Evolutionary conservation across 2,797 vertebrate species (phyloP), one percentile per base, ranked within the genome.

Genomic region (Perodicticus potto): DNA sequence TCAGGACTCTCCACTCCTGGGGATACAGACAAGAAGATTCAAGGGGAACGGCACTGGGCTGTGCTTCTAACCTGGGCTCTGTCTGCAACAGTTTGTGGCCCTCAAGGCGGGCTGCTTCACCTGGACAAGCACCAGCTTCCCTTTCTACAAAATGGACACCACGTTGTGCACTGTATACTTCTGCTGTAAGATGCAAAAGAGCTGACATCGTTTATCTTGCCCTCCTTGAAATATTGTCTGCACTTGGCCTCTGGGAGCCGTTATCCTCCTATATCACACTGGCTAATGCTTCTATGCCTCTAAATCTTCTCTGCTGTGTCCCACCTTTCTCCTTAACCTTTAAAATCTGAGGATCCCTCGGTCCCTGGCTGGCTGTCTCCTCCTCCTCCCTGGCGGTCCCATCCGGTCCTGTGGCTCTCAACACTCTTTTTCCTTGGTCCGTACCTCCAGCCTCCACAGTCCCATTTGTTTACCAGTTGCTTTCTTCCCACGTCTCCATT

Each of bases 271-370:
- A 4, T 32, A 37, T 92, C 43, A 73, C 29, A 73, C 29, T 32
- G 19, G 9, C 34, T 80, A 3, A 34, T 86, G 12, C 81, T 90
- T 94, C 34, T 94, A 34, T 86, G 12, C 81, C 87, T 94, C 34
- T 94, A 84, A 94, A 89, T 91, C 88, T 86, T 92, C 70, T 92
- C 57, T 43, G 17, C 74, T 86, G 37, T 49, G 34, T 81, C 70
- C 72, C 32, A 53, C n/a, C 27, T 94, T 87, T 86, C 49, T 95
- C 83, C 86, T 89, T 92, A 89, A 94, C 55, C 87, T 97, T 93
- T 96, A 93, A 27, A 74, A 32, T 82, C 70, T 90, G 67, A 87
- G 67, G 45, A 93, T 93, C 29, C 83, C 94, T 25, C 32, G 63
- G 22, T 94, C 67, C 27, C 86, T 45, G 11, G 22, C 45, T 25